Conservation (phyloP, 2,797 vertebrate species). For the Telmatherina bonti region DNA sequence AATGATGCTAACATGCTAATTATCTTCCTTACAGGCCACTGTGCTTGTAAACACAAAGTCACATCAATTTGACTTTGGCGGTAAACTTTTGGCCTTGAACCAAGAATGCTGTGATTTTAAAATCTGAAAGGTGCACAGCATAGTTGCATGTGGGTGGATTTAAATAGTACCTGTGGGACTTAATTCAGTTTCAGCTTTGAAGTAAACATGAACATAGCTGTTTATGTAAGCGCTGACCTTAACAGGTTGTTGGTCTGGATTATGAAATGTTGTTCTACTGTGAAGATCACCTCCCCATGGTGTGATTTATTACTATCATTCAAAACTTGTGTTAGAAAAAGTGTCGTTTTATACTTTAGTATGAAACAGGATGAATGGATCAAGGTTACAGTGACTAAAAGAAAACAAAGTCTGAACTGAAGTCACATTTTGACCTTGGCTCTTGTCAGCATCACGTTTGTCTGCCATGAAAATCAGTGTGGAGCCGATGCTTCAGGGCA, state of each 20-base stretch:
- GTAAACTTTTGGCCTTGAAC: too few species aligned
- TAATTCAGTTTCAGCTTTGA: too few species aligned
- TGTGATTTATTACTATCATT: conserved; percentile 17
- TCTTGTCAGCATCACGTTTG: conserved; percentile 27
- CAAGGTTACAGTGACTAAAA: conserved; percentile 37
- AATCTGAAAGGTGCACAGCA: too few species aligned
- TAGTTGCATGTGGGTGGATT: too few species aligned
- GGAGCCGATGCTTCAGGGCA: conserved; percentile 30
- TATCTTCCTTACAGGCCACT: too few species aligned
- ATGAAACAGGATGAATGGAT: conserved; percentile 28
- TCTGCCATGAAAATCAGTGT: conserved; percentile 41
- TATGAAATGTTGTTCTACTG: neutral
- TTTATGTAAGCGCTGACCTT: too few species aligned
- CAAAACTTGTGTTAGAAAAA: conserved; percentile 28
- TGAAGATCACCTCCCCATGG: neutral
- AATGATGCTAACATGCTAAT: too few species aligned
- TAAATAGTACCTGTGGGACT: too few species aligned
- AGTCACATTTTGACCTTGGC: conserved; percentile 25
- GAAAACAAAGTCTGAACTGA: conserved; percentile 49
- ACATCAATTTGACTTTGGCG: too few species aligned
- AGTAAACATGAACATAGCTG: too few species aligned
- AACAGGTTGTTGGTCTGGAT: neutral
- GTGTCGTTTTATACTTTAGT: conserved; percentile 17
- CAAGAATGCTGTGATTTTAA: too few species aligned
- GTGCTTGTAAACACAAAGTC: too few species aligned